A percentile compares a stretch with the other conserved stretches of the same genome.
phyloP scores from a whole-genome alignment of 2,797 vertebrate species.

The Coilia nasus region DNA sequence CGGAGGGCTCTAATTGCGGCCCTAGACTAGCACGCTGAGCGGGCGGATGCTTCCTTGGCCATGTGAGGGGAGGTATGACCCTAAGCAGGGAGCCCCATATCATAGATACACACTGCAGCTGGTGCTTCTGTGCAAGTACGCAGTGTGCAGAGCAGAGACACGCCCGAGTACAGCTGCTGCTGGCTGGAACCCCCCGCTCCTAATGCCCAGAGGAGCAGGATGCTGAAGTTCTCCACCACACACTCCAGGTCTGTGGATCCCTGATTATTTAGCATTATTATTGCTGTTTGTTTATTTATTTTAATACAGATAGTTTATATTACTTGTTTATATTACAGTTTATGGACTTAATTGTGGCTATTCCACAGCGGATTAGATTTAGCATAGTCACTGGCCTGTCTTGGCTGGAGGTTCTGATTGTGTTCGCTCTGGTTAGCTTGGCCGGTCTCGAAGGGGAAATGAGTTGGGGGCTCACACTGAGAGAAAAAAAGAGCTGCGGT shows the following conservation, averaged over 20 bases:
- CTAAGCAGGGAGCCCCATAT: background rate
- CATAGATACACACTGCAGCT: background rate
- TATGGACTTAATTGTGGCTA: background rate
- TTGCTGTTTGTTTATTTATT: background rate
- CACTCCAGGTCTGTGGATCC: background rate
- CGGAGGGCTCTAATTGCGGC: background rate
- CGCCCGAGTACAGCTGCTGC: background rate
- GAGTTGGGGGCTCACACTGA: background rate
- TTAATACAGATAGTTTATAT: background rate
- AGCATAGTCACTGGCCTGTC: background rate
- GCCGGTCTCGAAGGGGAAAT: background rate
- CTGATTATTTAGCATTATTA: too few species aligned
- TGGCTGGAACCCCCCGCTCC: background rate
- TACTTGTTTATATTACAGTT: background rate
- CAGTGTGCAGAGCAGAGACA: background rate
- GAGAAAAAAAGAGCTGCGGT: background rate
- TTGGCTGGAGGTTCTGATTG: background rate
- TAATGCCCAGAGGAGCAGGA: background rate
- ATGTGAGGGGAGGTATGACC: background rate
- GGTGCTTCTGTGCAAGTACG: background rate
- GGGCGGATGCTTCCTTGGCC: background rate
- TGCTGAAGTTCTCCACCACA: background rate
- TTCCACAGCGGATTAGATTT: background rate
- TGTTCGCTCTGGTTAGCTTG: slow-evolving; percentile 3
- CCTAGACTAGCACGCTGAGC: background rate